Conservation (phyloP, 2,113 vertebrate genomes). For the Trogon melanurus region DNA sequence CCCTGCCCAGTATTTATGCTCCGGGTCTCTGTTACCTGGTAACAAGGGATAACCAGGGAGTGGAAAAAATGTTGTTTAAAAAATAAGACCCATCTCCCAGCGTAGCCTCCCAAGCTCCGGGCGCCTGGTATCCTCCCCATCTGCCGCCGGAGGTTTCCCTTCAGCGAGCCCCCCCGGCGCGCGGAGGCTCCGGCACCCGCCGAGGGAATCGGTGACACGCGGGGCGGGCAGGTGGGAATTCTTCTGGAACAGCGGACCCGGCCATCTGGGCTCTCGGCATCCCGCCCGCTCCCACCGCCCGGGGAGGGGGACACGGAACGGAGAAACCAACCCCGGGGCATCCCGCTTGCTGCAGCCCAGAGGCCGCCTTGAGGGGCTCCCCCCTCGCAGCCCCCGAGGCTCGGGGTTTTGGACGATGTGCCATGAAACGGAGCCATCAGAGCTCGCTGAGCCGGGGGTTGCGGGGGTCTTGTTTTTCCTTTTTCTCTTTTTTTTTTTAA, state of each 20-base stretch:
- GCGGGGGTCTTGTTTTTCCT: not conserved
- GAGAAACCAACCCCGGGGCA: not conserved
- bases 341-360: not conserved
- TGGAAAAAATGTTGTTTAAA: not conserved
- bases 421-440: accelerated
- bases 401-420: accelerated
- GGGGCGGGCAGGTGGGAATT: not conserved
- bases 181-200: not conserved
- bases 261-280: not conserved
- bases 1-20: not conserved
- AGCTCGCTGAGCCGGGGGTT: not conserved
- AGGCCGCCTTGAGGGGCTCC: not conserved
- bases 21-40: not conserved
- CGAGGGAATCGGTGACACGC: not conserved
- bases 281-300: not conserved
- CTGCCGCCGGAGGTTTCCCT: not conserved
- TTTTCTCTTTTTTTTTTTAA: too few species aligned
- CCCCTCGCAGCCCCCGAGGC: accelerated
- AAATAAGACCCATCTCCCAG: not conserved
- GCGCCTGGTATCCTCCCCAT: not conserved
- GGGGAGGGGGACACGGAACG: not conserved
- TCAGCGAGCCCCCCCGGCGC: not conserved
- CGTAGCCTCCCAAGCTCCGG: not conserved
- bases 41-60: not conserved
- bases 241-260: not conserved